Evolutionary conservation across 2,888 invertebrate genomes (phyloP), one percentile per base, ranked within the genome.

Genomic region (Rotaria sp.): DNA sequence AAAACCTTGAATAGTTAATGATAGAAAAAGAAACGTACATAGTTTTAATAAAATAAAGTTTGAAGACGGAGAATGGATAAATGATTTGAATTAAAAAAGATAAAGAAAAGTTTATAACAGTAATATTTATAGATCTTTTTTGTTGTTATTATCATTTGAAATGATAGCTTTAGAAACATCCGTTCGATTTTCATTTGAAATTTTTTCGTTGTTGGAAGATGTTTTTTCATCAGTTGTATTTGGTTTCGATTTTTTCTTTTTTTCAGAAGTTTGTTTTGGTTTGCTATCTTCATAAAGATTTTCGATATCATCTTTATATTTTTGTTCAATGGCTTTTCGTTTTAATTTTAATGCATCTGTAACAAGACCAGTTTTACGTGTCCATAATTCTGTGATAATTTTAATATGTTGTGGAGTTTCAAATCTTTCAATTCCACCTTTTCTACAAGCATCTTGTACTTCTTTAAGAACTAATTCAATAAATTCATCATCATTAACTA

Each of bases 341-440:
- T 97, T 97, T 91, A 98, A 93, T 92, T 99, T 99, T 92, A 97
- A 96, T 86, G 98, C 97, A 88, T 97, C 98, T 52, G 98, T 99
- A 21, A 98, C 96, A 84, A 98, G 93, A 87, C 97, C 97, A 94
- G 95, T 95, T 90, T 97, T 97, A 0, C 98, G 97, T 1, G 96
- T 96, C 98, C 98, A 99, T 87, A 95, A 94, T 90, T 97, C 97
- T 85, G 94, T 93, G 91, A 95, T 95, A 87, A 98, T 92, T 91
- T 94, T 95, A 86, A 97, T 93, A 7, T 95, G 95, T 59, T 94
- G 94, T 2, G 98, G 98, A 87, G 97, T 94, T 92, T 97, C 97
- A 91, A 95, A 96, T 90, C 94, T 95, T 91, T 95, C 95, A 80
- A 87, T 85, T 24, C 87, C 87, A 50, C 85, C 80, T 45, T 80